Base-by-base conservation (phyloP, 1,140 invertebrate genomes). In the Cotesia chilonis region DNA sequence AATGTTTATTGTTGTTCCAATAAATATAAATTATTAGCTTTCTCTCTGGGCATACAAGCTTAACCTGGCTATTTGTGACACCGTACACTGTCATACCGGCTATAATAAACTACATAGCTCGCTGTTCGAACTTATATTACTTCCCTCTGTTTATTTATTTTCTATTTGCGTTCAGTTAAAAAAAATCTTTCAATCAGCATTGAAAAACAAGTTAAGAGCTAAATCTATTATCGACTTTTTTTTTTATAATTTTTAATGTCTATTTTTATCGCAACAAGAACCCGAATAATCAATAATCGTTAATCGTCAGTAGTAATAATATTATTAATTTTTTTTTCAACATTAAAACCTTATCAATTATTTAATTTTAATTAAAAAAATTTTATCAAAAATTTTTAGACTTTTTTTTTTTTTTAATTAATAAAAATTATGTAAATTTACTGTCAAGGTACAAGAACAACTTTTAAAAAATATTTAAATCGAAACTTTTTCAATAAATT, bases 71-170 rank as follows among this genome's bases (percentile, higher is more conserved):
- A 63, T 63, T 54, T 38, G 17, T 61, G 20, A 64, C 68, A 61
- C 20, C 38, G 9, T 51, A 70, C 69, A 52, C 28, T 12, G 69
- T 64, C 60, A 63, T 64, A 37, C 20, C 37, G 9, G 12, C 37
- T 52, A 41, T 37, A 17, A 52, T 36, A 63, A 70, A 64, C 69
- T 70, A 70, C 28, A 52, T 14, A 20, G 69, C 59, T 70, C 63
- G 41, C 28, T 28, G 28, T 28, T 28, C 69, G 28, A 28, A 70
- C 12, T 70, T 70, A 54, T 28, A 37, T 36, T 38, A 47, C 47
- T 47, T 51, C 12, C 14, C 36, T 70, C 38, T 61, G 10, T 35
- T 68, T 57, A 41, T 64, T 41, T n/a, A 12, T 41, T 28, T 17
- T 38, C 63, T 65, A 65, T 14, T 41, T 65, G 38, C 41, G 14